Base-by-base conservation (phyloP, 2,888 invertebrate genomes). In the Oasisia sp. region DNA sequence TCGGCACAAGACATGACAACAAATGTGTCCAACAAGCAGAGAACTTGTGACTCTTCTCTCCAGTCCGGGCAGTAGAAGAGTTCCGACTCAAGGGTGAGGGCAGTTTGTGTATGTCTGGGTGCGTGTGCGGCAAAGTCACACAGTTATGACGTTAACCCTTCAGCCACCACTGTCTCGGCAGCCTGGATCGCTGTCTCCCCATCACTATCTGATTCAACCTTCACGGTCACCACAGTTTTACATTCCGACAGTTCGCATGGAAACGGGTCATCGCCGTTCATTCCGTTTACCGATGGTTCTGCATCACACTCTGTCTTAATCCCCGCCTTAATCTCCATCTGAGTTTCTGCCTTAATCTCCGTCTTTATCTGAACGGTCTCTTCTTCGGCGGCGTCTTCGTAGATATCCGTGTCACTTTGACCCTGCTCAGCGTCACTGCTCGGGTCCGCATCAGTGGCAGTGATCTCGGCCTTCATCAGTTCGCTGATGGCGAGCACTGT, bases 141-240 rank as follows among this genome's bases (percentile, higher is more conserved):
- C 74, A 74, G 74, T 74, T 74, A 74, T 74, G 74, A 74, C 56
- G 56, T 56, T 56, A 56, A 56, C 74, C 74, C 74, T 19, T 74
- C 74, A 74, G 74, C 74, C 74, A 74, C 19, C 74, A 74, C 74
- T 74, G 74, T 27, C 74, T 74, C 74, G 27, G 74, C 19, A n/a
- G 74, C 74, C 74, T 74, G 7, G 14, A 74, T 74, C 74, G 74
- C 27, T 19, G 74, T 74, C 3, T 74, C 74, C 0, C 74, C 5
- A 74, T 19, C 74, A n/a, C 8, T 74, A 14, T 14, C 50, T n/a
- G 74, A 27, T 19, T 74, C 74, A 74, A 19, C 7, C 74, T 74
- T 74, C n/a, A 74, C 27, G 74, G 27, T 19, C 74, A 74, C 74
- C 74, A 74, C 74, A 74, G 74, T 74, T 74, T 27, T n/a, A 74